Evolutionary conservation across 1,140 invertebrate species (phyloP).

Genomic region (Caenorhabditis latens): DNA sequence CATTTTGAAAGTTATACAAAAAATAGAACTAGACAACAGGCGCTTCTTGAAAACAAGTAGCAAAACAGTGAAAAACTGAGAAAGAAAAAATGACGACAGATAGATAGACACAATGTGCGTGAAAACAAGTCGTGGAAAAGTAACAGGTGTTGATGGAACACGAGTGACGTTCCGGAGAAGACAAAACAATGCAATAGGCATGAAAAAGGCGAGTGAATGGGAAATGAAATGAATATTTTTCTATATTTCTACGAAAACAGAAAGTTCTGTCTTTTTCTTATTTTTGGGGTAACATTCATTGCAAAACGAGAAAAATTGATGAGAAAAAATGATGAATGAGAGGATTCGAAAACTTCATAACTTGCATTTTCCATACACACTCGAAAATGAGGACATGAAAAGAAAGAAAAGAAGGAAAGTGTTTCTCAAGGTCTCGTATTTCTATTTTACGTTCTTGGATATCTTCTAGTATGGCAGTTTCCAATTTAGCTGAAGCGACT

Average conservation of each 20-base stretch:
- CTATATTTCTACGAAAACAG: background rate
- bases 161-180: background rate
- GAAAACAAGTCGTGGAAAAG: slow-evolving; percentile 19
- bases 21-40: too few species aligned
- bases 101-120: background rate
- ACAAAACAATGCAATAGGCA: background rate
- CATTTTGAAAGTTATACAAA: too few species aligned
- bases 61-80: background rate
- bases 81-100: slow-evolving; percentile 10
- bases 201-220: background rate
- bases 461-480: too few species aligned
- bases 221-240: background rate
- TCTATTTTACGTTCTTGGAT: too few species aligned
- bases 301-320: background rate
- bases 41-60: background rate
- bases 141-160: slow-evolving; percentile 34
- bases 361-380: too few species aligned
- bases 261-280: background rate
- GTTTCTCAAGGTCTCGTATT: too few species aligned
- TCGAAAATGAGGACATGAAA: too few species aligned
- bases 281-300: background rate
- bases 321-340: background rate
- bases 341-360: background rate
- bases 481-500: too few species aligned
- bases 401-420: too few species aligned